Evolutionary conservation across 2,888 invertebrate genomes (phyloP), one percentile per base, ranked within the genome.

Genomic region (Drosophila aldrichi): DNA sequence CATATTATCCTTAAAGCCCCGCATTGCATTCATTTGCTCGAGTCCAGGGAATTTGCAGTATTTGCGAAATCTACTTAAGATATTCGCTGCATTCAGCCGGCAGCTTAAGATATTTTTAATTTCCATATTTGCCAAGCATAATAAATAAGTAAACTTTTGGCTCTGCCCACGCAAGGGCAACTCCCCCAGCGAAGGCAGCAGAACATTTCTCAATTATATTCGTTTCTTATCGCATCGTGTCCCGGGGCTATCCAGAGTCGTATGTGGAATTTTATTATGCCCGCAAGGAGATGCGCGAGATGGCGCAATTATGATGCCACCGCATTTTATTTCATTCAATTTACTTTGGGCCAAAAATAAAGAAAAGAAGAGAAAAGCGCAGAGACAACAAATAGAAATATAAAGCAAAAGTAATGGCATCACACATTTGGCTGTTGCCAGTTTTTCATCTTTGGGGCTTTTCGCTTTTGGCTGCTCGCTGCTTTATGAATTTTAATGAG

Each of bases 401-500:
- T 72, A 72, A 80, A 78, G 69, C 78, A 77, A 78, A 73, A 66
- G 74, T 78, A 74, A 77, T 69, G 67, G 56, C 70, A 73, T 54
- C 63, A 64, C 70, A 77, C 56, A 79, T 74, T 81, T 59, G 61
- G n/a, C 55, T 62, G 60, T 54, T 61, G 60, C 54, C 72, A 61
- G 36, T 32, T 34, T 67, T 57, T 41, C 36, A 60, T 52, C 52
- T 73, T 56, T 57, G 12, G 52, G 7, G 29, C 34, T 36, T 48
- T 20, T 38, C 43, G 36, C 16, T 61, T 68, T 43, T 56, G 43
- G 64, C 66, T 41, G 72, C 22, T 65, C 54, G 54, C 70, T 25
- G 48, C 71, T 79, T 79, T 87, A 87, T 87, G 84, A 89, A 86
- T 86, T 86, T 89, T 89, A 86, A 86, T 86, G 89, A 89, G 74